These are phyloP conservation scores for Tympanuchus pallidicinctus DNA, from an alignment of 2,113 vertebrate species.

Conservation along the genomic window DNA sequence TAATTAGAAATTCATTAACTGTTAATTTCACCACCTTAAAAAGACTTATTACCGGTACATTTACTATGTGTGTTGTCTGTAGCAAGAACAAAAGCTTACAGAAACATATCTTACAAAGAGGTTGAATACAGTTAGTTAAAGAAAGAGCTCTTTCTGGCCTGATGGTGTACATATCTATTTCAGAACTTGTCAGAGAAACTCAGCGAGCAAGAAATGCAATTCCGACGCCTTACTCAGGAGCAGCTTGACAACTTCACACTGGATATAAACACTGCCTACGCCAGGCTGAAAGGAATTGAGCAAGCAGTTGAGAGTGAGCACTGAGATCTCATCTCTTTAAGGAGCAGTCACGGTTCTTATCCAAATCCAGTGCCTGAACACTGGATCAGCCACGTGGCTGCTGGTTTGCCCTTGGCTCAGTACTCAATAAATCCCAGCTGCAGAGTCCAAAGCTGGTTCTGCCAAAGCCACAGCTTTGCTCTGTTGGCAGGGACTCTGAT, in stretches of 20 bases:
- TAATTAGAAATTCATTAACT: not conserved
- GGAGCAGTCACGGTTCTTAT: accelerated
- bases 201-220: constrained; percentile 89
- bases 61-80: not conserved
- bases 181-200: constrained; percentile 88
- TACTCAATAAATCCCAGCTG: no score
- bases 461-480: not conserved
- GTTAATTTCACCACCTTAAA: not conserved
- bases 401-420: not conserved
- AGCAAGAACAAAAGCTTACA: not conserved
- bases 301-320: constrained; percentile 95
- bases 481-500: not conserved
- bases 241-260: constrained; percentile 95
- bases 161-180: not conserved
- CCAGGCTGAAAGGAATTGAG: constrained; percentile 92
- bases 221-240: constrained; percentile 90
- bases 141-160: not conserved
- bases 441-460: accelerated
- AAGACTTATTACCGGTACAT: not conserved
- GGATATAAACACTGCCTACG: constrained; percentile 94
- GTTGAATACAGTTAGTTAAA: no score
- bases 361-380: not conserved
- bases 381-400: accelerated
- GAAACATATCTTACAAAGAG: not conserved
- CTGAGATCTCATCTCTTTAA: accelerated